Base-by-base conservation (phyloP, 2,888 invertebrate species). In the Cerceris rybyensis region DNA sequence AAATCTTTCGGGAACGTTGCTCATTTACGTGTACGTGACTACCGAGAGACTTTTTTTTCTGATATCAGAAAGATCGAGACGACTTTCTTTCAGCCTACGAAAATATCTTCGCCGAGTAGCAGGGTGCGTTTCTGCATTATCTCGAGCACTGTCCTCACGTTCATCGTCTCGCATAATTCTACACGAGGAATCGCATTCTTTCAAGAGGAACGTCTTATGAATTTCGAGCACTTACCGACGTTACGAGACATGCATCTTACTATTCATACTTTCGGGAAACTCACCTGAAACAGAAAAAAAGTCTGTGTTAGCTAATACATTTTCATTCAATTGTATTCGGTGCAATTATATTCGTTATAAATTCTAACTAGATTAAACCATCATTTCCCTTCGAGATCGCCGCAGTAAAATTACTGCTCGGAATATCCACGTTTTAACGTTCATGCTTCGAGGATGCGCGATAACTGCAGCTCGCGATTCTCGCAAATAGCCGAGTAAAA, bases 221-320 rank as follows among this genome's bases (percentile, higher is more conserved):
- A 43, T 49, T 55, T 17, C 41, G 9, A 52, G 1, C 63, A 70
- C 78, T 78, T 70, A 70, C 79, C 73, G 17, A 64, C 42, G 9
- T 17, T 49, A 9, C 8, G 41, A 16, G 16, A 6, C 2, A 8
- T 8, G 8, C 2, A 17, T 42, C 14, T 11, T 14, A 8, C 7
- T 49, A 57, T 39, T 41, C 11, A 2, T 11, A 13, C 7, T 7
- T 58, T n/a, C 9, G 2, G 46, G 39, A 72, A 65, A 81, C 88
- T 87, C 73, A 85, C 88, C 87, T 87, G 81, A 60, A 85, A 87
- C 79, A 73, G 28, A 58, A 79, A 77, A 76, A 50, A 8, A 43
- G 49, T 5, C 11, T 52, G 39, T 9, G 14, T 75, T 58, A 67
- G 41, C 16, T 17, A 8, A 7, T 41, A 14, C 65, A 50, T 14